Evolutionary conservation across 1,140 invertebrate species (phyloP).

Genomic region (Harpegnathos saltator): DNA sequence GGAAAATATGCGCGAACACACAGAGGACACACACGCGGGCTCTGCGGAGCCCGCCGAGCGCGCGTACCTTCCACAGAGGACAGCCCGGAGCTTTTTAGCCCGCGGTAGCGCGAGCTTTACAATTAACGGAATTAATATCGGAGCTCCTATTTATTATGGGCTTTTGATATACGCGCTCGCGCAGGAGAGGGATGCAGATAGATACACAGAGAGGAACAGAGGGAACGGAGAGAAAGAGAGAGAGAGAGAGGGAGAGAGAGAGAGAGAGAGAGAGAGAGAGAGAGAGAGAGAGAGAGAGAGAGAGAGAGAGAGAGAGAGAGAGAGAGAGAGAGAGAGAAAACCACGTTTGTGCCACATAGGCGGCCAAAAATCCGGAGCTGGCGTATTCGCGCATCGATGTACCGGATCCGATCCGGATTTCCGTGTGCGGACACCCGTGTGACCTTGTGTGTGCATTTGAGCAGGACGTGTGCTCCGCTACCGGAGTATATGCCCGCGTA

Average conservation of each 20-base stretch:
- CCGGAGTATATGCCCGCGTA: conserved; percentile 71
- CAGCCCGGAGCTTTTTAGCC: conserved; percentile 43
- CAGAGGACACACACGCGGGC: conserved; percentile 3
- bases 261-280: conserved; percentile 34
- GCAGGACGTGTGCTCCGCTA: conserved; percentile 75
- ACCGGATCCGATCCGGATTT: conserved; percentile 81
- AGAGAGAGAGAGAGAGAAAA: conserved; percentile 14
- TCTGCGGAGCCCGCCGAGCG: not conserved
- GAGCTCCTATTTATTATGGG: conserved; percentile 78
- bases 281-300: not conserved
- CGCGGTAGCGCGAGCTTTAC: conserved; percentile 72
- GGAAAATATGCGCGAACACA: conserved; percentile 54
- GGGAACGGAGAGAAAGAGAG: no score
- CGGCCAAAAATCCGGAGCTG: conserved; percentile 51
- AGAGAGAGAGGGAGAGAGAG: conserved; percentile 15
- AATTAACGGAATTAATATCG: conserved; percentile 84
- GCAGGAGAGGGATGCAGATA: conserved; percentile 10
- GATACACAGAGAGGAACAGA: not conserved
- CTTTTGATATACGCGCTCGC: conserved; percentile 79
- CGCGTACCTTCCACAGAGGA: conserved; percentile 45
- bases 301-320: conserved; percentile 10
- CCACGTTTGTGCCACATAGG: conserved; percentile 43
- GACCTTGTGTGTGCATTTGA: conserved; percentile 82
- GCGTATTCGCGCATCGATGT: conserved; percentile 56
- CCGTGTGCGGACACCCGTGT: conserved; percentile 80